phyloP scores from a whole-genome alignment of 2,888 invertebrate genomes.

The Dolichomitus sp. region DNA sequence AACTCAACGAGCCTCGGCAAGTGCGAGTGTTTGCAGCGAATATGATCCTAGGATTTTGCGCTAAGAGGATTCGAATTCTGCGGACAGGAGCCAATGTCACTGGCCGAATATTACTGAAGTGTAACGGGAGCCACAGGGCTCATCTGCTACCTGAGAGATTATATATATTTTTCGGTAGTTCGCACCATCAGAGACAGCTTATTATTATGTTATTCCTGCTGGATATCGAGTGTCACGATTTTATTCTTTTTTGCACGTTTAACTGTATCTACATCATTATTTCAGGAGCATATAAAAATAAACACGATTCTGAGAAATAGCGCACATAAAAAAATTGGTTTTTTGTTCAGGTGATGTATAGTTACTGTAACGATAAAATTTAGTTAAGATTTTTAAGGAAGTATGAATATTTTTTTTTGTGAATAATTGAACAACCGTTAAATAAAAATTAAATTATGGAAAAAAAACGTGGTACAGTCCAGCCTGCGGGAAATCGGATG shows the following conservation, averaged over 20 bases:
- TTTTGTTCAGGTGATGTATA: background rate
- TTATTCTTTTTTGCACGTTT: background rate
- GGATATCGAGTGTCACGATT: constrained; percentile 5
- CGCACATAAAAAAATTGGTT: background rate
- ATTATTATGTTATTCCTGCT: background rate
- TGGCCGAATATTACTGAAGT: constrained; percentile 17
- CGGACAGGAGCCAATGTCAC: constrained; percentile 20
- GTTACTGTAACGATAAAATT: background rate
- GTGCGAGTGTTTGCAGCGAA: constrained; percentile 32
- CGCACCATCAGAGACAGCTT: constrained; percentile 4
- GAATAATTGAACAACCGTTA: background rate
- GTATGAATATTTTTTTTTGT: background rate
- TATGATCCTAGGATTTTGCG: constrained; percentile 23
- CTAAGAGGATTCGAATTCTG: constrained; percentile 50
- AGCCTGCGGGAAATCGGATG: constrained; percentile 7
- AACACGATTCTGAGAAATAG: background rate
- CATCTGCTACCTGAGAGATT: constrained; percentile 9
- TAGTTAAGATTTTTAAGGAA: background rate
- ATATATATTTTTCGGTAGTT: constrained; percentile 12
- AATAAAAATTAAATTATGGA: background rate
- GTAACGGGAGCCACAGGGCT: constrained; percentile 33
- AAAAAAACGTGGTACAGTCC: background rate
- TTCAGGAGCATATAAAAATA: background rate
- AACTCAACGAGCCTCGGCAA: background rate
- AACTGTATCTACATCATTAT: background rate